A percentile compares a stretch with the other conserved stretches of the same genome.
phyloP scores from a whole-genome alignment of 2,113 vertebrate species.

The Lepus timidus region DNA sequence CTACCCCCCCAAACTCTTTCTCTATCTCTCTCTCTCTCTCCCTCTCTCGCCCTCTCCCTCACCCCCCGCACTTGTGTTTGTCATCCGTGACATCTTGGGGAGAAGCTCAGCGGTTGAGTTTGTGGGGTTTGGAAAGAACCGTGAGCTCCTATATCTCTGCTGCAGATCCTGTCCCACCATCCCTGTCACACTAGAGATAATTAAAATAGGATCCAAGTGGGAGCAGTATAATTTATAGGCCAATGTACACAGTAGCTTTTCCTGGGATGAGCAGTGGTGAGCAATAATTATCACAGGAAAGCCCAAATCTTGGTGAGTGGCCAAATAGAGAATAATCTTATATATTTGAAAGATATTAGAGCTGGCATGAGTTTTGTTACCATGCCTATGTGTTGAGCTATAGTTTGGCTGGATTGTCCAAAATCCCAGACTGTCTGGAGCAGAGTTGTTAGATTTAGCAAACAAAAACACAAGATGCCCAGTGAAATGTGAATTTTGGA shows the following conservation, averaged over 20 bases:
- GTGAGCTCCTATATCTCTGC: not conserved
- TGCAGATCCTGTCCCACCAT: not conserved
- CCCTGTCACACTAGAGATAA: not conserved
- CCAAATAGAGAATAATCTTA: slow-evolving; percentile 10
- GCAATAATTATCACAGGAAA: not conserved
- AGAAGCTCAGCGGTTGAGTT: not conserved
- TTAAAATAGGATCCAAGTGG: not conserved
- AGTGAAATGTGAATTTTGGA: slow-evolving; percentile 28
- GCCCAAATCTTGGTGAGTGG: not conserved
- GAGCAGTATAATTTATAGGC: not conserved
- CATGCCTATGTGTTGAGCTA: not conserved
- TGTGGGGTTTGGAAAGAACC: not conserved
- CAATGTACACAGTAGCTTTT: not conserved
- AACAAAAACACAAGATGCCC: not conserved
- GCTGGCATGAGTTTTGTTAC: not conserved
- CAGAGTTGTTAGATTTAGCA: not conserved
- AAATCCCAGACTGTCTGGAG: not conserved
- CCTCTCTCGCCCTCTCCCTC: not conserved
- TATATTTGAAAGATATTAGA: not conserved
- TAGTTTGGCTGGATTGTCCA: slow-evolving; percentile 4
- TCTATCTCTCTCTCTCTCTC: not conserved
- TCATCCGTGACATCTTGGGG: not conserved
- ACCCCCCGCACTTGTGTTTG: not conserved
- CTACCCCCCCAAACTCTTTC: no score
- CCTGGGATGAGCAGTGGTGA: not conserved